Conservation (phyloP, 2,797 vertebrate species). For the Silurus lanzhouensis region DNA sequence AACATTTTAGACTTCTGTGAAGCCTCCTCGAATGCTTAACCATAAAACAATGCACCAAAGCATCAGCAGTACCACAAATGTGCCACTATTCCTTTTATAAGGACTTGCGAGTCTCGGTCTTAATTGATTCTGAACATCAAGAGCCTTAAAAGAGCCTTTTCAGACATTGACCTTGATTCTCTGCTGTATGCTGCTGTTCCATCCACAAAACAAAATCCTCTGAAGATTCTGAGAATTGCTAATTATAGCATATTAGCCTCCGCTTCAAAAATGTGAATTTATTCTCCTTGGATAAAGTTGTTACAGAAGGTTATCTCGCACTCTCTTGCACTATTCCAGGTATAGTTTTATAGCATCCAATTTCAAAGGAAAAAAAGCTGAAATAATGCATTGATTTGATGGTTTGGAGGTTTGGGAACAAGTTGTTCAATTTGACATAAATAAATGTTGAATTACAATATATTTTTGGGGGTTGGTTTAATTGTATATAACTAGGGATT, state of each 20-base stretch:
- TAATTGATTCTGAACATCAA: neutral
- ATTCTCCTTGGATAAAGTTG: constrained; percentile 18
- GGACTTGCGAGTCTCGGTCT: neutral
- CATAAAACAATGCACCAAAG: neutral
- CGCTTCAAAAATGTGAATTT: neutral
- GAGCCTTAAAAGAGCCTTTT: constrained; percentile 43
- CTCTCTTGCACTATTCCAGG: constrained; percentile 39
- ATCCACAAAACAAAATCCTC: constrained; percentile 48
- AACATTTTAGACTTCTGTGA: constrained; percentile 47
- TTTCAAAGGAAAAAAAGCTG: neutral
- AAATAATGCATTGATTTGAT: neutral
- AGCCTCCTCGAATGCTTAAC: neutral
- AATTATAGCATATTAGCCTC: constrained; percentile 43
- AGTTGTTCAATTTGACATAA: neutral
- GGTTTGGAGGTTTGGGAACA: neutral
- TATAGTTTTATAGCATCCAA: constrained; percentile 1
- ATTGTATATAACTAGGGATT: neutral
- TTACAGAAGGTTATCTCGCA: constrained; percentile 5
- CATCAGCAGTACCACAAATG: neutral
- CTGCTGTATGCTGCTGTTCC: constrained; percentile 22
- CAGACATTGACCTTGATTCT: constrained; percentile 42
- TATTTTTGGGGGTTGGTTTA: neutral
- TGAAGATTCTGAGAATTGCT: constrained; percentile 40
- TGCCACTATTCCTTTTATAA: neutral
- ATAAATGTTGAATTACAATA: neutral